These are phyloP conservation scores for Brenthis hecate DNA, from an alignment of 2,888 invertebrate species.

Conservation along the genomic window DNA sequence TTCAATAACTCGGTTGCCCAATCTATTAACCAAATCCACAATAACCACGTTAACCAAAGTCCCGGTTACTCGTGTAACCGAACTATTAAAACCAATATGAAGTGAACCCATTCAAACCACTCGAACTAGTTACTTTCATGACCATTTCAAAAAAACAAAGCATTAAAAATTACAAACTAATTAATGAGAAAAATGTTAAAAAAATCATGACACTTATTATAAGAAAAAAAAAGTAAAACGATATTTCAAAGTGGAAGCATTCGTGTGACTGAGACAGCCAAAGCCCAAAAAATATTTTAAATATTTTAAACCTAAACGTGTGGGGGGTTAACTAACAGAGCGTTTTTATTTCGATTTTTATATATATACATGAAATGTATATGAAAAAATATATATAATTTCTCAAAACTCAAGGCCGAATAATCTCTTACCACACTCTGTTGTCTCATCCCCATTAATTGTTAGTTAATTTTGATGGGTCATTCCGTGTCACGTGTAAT, in stretches of 20 bases:
- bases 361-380: not conserved
- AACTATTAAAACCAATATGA: not conserved
- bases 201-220: conserved; percentile 70
- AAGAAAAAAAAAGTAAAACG: conserved; percentile 45
- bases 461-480: conserved; percentile 23
- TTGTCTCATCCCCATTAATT: conserved; percentile 9
- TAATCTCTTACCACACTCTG: conserved; percentile 14
- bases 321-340: conserved; percentile 8
- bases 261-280: conserved; percentile 65
- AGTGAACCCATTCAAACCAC: not conserved
- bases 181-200: conserved; percentile 64
- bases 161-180: conserved; percentile 72
- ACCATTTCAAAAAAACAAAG: conserved; percentile 54
- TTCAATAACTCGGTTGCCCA: not conserved
- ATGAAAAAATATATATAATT: not conserved
- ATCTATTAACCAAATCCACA: not conserved
- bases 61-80: not conserved
- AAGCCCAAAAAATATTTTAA: conserved; percentile 47
- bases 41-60: conserved; percentile 9
- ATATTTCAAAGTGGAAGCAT: conserved; percentile 68
- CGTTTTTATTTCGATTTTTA: not conserved
- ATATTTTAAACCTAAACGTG: conserved; percentile 8
- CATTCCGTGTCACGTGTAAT: conserved; percentile 33
- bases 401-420: conserved; percentile 10
- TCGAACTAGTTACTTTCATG: not conserved